These are phyloP conservation scores for Streblospio benedicti DNA, from an alignment of 1,140 invertebrate genomes.

Conservation along the genomic window DNA sequence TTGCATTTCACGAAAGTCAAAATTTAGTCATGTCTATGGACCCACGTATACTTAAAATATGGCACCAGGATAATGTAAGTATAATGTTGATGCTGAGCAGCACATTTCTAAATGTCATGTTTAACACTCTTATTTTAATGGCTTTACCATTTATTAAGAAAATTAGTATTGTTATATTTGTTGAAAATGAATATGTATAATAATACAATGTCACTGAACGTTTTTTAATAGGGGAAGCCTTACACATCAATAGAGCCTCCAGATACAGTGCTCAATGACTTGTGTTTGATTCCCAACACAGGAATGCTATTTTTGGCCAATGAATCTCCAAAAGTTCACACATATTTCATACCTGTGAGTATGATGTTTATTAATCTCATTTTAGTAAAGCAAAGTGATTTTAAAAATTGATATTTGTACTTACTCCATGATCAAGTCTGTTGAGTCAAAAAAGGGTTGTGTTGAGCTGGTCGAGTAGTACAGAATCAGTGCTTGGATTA, in stretches of 20 bases:
- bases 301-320: slow-evolving; percentile 87
- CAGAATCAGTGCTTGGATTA: too few relatives aligned
- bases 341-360: slow-evolving; percentile 83
- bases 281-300: slow-evolving; percentile 78
- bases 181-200: too few relatives aligned
- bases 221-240: slow-evolving; percentile 87
- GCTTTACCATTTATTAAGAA: too few relatives aligned
- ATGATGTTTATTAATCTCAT: slow-evolving; percentile 2
- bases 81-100: too few relatives aligned
- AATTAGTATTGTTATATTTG: too few relatives aligned
- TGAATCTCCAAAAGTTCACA: slow-evolving; percentile 86
- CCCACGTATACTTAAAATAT: slow-evolving; percentile 82
- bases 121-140: too few relatives aligned
- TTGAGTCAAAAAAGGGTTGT: not conserved
- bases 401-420: slow-evolving; percentile 2
- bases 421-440: not conserved
- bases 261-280: slow-evolving; percentile 74
- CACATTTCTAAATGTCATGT: not conserved
- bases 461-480: not conserved
- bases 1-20: slow-evolving; percentile 72
- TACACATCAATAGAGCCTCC: slow-evolving; percentile 85
- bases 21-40: slow-evolving; percentile 84
- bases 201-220: too few relatives aligned
- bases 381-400: slow-evolving; percentile 5
- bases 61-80: slow-evolving; percentile 79